Percentiles rank a stretch among this genome's conserved stretches.
Evolutionary conservation across 2,113 vertebrate species (phyloP).

Genomic region (Antechinus stuartii): DNA sequence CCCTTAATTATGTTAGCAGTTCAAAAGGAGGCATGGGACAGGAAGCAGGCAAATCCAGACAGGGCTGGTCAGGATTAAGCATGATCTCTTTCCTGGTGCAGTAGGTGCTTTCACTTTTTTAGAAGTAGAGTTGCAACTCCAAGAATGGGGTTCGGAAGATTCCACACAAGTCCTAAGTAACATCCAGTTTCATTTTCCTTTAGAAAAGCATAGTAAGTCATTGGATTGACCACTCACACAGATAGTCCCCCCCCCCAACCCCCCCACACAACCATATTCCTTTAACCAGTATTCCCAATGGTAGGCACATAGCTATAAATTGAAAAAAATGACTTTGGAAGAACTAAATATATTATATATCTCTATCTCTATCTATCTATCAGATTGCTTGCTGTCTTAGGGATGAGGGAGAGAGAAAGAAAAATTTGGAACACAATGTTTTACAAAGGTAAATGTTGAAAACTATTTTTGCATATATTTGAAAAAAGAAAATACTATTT

Average conservation of each 20-base stretch:
- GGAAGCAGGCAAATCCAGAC: conserved; percentile 30
- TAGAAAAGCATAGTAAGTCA: not conserved
- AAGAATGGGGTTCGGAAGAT: not conserved
- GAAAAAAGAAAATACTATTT: no score
- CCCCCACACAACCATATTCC: fast-evolving
- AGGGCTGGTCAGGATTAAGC: not conserved
- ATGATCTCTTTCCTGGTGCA: conserved; percentile 35
- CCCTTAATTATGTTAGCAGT: not conserved
- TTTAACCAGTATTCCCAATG: no score
- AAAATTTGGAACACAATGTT: no score
- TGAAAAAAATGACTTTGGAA: no score
- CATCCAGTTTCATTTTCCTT: not conserved
- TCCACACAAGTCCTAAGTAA: not conserved
- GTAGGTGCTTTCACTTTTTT: not conserved
- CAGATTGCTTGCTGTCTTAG: no score
- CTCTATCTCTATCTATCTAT: no score
- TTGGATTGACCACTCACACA: not conserved
- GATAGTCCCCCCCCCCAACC: not conserved
- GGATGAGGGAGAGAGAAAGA: no score
- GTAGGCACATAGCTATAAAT: not conserved
- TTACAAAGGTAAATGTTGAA: no score
- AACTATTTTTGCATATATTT: no score
- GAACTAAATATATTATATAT: no score
- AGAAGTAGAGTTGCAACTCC: not conserved
- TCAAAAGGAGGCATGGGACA: not conserved